Evolutionary conservation across 2,888 invertebrate genomes (phyloP), one percentile per base, ranked within the genome.

Genomic region (Gisinianus flammeolus): DNA sequence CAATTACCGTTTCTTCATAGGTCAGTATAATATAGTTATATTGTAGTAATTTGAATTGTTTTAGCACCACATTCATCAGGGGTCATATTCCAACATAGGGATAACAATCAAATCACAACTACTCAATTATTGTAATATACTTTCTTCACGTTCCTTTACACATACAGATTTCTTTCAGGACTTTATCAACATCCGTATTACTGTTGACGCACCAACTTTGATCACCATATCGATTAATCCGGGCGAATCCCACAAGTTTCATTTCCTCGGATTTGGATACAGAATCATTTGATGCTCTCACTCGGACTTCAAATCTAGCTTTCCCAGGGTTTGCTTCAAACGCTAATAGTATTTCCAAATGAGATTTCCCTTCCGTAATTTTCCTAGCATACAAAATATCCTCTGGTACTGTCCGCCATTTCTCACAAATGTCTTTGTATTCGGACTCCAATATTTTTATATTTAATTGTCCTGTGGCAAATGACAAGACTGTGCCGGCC

Each of bases 81-180:
- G n/a, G n/a, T n/a, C n/a, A n/a, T n/a, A n/a, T n/a, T n/a, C n/a
- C n/a, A n/a, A n/a, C n/a, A n/a, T n/a, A n/a, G n/a, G n/a, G n/a
- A n/a, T n/a, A n/a, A n/a, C n/a, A n/a, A n/a, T n/a, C n/a, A n/a
- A n/a, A n/a, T n/a, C n/a, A n/a, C n/a, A n/a, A n/a, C n/a, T n/a
- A n/a, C n/a, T n/a, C n/a, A n/a, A n/a, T n/a, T n/a, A n/a, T n/a
- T n/a, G n/a, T n/a, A n/a, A n/a, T n/a, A 35, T 35, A 12, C 5
- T 6, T 44, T 44, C 12, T 44, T 19, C 44, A 44, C 8, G 44
- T 44, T 44, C 12, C 12, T 24, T 72, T 73, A 35, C 78, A 78
- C 4, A 30, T 24, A 64, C 78, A 78, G 26, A 78, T 58, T 22
- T 68, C n/a, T 66, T 78, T 78, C 75, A 78, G 69, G 35, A 44